Evolutionary conservation across 2,113 vertebrate genomes (phyloP).

Genomic region (Xiphophorus couchianus): DNA sequence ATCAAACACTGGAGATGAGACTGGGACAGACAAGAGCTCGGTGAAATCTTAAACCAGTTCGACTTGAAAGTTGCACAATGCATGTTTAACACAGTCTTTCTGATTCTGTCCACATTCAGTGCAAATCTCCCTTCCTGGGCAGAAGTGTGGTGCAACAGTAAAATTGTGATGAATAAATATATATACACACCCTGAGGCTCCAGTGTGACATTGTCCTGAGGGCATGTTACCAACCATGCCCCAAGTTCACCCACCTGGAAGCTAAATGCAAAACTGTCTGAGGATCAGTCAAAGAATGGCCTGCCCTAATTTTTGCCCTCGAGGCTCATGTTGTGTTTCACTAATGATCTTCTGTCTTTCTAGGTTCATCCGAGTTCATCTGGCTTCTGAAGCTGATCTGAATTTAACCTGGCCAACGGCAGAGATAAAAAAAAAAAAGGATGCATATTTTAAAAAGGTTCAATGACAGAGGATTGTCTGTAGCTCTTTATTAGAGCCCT

Average conservation of each 20-base stretch:
- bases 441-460: slow-evolving; percentile 13
- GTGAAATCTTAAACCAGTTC: slow-evolving; percentile 28
- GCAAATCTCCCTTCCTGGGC: slow-evolving; percentile 46
- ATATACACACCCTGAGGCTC: slow-evolving; percentile 48
- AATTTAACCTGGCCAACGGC: slow-evolving; percentile 20
- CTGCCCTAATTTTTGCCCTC: slow-evolving; percentile 41
- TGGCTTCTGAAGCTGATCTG: slow-evolving; percentile 11
- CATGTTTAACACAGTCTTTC: slow-evolving; percentile 37
- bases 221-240: slow-evolving; percentile 45
- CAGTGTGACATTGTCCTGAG: slow-evolving; percentile 49
- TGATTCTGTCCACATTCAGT: slow-evolving; percentile 46
- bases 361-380: slow-evolving; percentile 54
- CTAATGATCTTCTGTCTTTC: slow-evolving; percentile 63
- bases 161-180: slow-evolving; percentile 54
- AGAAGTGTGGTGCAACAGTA: slow-evolving; percentile 11
- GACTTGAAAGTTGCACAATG: slow-evolving; percentile 37
- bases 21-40: slow-evolving; percentile 1
- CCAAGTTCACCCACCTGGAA: slow-evolving; percentile 69
- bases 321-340: slow-evolving; percentile 67
- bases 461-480: not conserved
- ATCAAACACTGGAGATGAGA: slow-evolving; percentile 51
- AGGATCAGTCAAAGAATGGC: slow-evolving; percentile 63
- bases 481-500: not conserved
- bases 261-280: slow-evolving; percentile 64
- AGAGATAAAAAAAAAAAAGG: not conserved